Evolutionary conservation across 2,888 invertebrate genomes (phyloP).

Genomic region (Rhynchonema sp.): DNA sequence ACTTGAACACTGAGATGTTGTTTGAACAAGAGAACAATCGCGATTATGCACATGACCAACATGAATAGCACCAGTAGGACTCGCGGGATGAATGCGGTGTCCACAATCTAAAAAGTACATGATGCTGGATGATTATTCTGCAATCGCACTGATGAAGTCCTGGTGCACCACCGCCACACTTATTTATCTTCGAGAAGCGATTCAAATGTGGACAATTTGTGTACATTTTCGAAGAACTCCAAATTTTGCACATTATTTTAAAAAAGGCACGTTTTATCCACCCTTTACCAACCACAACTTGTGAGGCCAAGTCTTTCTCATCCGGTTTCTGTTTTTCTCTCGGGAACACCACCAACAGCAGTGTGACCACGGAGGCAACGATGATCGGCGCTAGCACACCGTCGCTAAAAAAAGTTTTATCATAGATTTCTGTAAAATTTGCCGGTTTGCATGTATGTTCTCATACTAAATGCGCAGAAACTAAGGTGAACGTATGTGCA

Average conservation of each 20-base stretch:
- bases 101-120: background rate
- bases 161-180: no score
- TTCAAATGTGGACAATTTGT: no score
- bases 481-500: no score
- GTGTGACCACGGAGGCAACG: background rate
- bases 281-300: no score
- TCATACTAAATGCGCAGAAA: background rate
- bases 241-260: no score
- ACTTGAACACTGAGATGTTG: background rate
- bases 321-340: background rate
- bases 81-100: constrained; percentile 1
- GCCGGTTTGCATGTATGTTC: background rate
- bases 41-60: background rate
- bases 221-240: no score
- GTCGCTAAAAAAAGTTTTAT: background rate
- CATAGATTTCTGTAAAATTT: background rate
- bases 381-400: background rate
- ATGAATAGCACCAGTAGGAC: background rate
- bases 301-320: no score
- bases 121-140: no score
- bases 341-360: constrained; percentile 1
- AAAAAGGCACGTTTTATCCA: no score
- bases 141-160: no score
- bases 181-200: no score
- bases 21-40: background rate